These are phyloP conservation scores for Cuniculus paca DNA, from an alignment of 2,797 vertebrate species.

Conservation along the genomic window DNA sequence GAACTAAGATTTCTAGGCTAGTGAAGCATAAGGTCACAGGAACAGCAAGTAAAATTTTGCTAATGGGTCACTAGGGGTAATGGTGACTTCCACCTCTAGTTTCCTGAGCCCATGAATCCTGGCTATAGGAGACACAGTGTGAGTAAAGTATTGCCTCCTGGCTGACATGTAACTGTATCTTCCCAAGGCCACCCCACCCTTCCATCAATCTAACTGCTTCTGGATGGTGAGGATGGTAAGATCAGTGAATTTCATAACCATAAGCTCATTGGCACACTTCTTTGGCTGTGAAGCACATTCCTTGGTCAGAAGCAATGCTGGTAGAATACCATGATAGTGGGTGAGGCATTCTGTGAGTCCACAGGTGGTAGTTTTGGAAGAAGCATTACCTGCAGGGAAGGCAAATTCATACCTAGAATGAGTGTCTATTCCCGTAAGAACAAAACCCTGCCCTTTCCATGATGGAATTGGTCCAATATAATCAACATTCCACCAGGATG, in stretches of 20 bases:
- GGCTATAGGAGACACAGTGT: neutral
- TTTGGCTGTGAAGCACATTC: neutral
- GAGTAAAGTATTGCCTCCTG: neutral
- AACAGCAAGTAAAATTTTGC: neutral
- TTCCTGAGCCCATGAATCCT: neutral
- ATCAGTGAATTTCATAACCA: neutral
- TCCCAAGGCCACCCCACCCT: neutral
- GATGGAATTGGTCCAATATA: neutral
- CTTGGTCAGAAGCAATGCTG: neutral
- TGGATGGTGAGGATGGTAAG: neutral
- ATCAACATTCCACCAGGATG: neutral
- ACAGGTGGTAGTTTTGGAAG: neutral
- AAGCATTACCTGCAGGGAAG: neutral
- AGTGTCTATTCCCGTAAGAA: neutral
- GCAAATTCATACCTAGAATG: neutral
- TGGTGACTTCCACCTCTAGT: neutral
- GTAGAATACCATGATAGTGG: neutral
- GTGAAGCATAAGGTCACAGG: neutral
- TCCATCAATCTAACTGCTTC: neutral
- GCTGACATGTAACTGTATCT: neutral
- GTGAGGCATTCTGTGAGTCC: neutral
- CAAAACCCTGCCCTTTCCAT: neutral
- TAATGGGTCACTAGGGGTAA: neutral
- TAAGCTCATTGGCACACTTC: neutral
- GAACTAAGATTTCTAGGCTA: neutral